Conservation (phyloP, 2,113 vertebrate genomes). For the Chloropsis hardwickii region DNA sequence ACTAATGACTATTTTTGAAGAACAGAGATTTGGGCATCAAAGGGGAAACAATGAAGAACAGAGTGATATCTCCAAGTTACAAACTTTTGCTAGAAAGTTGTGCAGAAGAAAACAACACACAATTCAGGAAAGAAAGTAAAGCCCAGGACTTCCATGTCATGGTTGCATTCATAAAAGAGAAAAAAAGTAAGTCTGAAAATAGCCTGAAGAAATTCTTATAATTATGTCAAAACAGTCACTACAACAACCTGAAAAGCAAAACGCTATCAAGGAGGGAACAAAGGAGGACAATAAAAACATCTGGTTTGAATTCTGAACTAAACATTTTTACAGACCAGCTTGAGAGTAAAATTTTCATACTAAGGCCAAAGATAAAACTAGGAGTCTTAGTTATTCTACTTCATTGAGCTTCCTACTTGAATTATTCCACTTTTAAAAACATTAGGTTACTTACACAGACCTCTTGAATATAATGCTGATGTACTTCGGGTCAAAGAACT, state of each 20-base stretch:
- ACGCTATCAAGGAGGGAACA: background rate
- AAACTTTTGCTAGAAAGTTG: background rate
- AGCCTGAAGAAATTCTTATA: background rate
- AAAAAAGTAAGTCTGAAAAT: background rate
- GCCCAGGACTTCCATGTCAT: background rate
- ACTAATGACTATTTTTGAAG: background rate
- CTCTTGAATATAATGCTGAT: background rate
- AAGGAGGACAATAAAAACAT: background rate
- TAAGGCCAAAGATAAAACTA: background rate
- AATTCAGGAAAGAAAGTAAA: background rate
- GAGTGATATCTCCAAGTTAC: accelerated
- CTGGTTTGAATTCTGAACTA: background rate
- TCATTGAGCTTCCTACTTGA: background rate
- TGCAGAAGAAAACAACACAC: background rate
- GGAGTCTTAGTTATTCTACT: background rate
- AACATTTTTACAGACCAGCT: background rate
- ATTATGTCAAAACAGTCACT: background rate
- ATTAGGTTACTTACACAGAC: background rate
- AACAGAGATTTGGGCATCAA: background rate
- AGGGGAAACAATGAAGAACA: background rate
- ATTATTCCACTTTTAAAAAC: background rate
- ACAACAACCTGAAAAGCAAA: background rate
- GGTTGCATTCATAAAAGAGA: background rate
- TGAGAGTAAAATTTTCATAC: background rate
- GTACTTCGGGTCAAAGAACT: background rate